Evolutionary conservation across 2,888 invertebrate genomes (phyloP).

Genomic region (Erebia epiphron): DNA sequence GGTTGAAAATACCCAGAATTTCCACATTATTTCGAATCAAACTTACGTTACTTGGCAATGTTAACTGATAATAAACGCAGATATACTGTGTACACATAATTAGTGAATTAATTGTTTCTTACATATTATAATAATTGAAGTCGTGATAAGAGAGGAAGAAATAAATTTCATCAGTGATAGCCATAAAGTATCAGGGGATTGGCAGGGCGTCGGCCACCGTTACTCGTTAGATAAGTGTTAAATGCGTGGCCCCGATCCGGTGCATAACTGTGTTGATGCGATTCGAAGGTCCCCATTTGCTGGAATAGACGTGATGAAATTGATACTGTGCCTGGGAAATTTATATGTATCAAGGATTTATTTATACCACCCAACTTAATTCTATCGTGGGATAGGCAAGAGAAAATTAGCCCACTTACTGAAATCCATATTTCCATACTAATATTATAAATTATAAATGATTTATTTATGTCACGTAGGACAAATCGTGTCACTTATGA

Average conservation of each 20-base stretch:
- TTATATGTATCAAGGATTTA: slow-evolving; percentile 26
- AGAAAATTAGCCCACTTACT: slow-evolving; percentile 6
- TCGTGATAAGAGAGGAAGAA: slow-evolving; percentile 18
- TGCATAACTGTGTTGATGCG: slow-evolving; percentile 43
- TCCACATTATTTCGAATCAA: too few species aligned
- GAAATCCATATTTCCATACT: neutral
- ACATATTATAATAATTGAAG: neutral
- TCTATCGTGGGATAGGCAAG: neutral
- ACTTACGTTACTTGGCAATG: too few species aligned
- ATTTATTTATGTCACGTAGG: too few species aligned
- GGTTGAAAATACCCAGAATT: too few species aligned
- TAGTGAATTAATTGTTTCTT: neutral
- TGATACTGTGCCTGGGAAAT: slow-evolving; percentile 30
- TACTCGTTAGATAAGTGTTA: slow-evolving; percentile 47
- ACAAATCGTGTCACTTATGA: too few species aligned
- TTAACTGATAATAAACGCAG: too few species aligned
- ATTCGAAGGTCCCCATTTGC: slow-evolving; percentile 43
- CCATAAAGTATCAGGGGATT: slow-evolving; percentile 31
- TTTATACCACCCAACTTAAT: too few species aligned
- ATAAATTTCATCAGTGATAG: slow-evolving; percentile 24
- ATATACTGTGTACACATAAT: neutral
- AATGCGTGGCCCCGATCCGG: slow-evolving; percentile 47
- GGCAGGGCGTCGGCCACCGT: slow-evolving; percentile 47
- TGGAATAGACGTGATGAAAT: slow-evolving; percentile 43
- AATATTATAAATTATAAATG: too few species aligned